Base-by-base conservation (phyloP, 2,888 invertebrate species). In the Phengaris arion region DNA sequence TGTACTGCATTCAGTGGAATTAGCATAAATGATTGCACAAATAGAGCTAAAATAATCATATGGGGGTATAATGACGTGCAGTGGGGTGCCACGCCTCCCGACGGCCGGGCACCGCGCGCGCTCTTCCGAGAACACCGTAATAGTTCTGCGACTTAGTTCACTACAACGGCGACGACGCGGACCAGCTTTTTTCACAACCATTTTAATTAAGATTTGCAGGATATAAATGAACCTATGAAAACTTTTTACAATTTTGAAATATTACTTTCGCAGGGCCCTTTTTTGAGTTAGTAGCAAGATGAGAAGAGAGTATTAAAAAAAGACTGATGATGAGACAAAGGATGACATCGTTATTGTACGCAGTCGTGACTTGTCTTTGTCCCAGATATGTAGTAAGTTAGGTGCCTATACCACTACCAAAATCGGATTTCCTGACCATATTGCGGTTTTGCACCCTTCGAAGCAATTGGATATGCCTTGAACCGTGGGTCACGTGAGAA, bases 81-180 rank as follows among this genome's bases (percentile, higher is more conserved):
- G 48, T 69, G 57, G 55, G 79, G 80, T 78, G 85, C 79, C 85
- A 87, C 88, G 87, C 88, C 88, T 84, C 83, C 87, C 87, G 88
- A 80, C 88, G 82, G 79, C 78, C 78, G 84, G 89, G 89, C 89
- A 88, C 88, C 89, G 83, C 81, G 82, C 79, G 80, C 78, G 81
- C 80, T 80, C 81, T 90, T 90, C 90, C 82, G 79, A 81, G 89
- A 90, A 90, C 81, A 85, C 77, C 82, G 82, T 89, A 89, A 89
- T 89, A 87, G 87, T 88, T 87, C 86, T 85, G 80, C 81, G 84
- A 86, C 85, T 88, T 84, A 81, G 80, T 80, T 83, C 82, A 81
- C 85, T 86, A 86, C 83, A 78, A 75, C 77, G 79, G 85, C 80
- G 83, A 64, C 64, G 64, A 64, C 81, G 81, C 81, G 81, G 75